phyloP scores from a whole-genome alignment of 23 tunicate genomes.

The Clavelina lepadiformis region DNA sequence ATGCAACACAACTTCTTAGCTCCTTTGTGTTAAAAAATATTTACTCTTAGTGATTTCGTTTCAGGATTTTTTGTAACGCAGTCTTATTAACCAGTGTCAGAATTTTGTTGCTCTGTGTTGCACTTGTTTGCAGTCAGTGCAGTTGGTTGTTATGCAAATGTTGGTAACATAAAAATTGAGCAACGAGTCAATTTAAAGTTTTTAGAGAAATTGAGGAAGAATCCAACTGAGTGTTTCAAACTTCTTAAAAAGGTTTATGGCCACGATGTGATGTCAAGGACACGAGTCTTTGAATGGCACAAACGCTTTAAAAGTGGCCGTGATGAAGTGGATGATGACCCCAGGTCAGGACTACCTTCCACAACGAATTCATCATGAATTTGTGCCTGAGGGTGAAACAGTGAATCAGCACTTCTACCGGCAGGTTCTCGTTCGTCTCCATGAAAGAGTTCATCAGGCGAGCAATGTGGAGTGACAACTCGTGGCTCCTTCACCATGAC shows the following conservation, averaged over 20 bases:
- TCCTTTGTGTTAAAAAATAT: conserved; percentile 1
- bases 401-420: conserved; percentile 9
- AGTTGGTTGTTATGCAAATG: not conserved
- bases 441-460: conserved; percentile 7
- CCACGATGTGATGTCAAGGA: conserved; percentile 10
- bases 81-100: not conserved
- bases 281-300: conserved; percentile 10
- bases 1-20: conserved; percentile 6
- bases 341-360: conserved; percentile 20
- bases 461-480: conserved; percentile 3
- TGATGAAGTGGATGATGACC: conserved; percentile 15
- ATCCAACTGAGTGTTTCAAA: conserved; percentile 23
- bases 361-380: conserved; percentile 6
- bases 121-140: not conserved
- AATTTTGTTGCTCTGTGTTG: conserved; percentile 8
- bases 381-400: conserved; percentile 10
- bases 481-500: conserved; percentile 11
- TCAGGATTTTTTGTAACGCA: conserved; percentile 14
- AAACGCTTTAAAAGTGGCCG: conserved; percentile 4
- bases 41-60: not conserved
- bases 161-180: not conserved
- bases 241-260: conserved; percentile 10
- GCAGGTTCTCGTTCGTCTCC: conserved; percentile 4
- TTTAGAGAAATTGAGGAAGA: conserved; percentile 9
- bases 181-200: conserved; percentile 16